phyloP scores from a whole-genome alignment of 2,888 invertebrate species.

The Tetranychus piercei region DNA sequence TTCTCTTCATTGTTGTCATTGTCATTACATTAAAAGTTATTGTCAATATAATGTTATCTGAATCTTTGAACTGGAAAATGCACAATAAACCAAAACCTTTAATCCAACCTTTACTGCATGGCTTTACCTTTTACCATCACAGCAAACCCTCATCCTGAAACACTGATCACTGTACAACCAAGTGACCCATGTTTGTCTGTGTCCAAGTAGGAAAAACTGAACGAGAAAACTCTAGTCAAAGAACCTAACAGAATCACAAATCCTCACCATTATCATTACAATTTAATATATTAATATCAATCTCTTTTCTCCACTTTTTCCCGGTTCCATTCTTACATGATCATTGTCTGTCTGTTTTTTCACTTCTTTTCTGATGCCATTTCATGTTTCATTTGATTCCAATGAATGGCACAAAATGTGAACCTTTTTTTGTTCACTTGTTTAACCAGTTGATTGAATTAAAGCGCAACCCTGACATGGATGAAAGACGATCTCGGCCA shows the following conservation, averaged over 20 bases:
- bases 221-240: too few relatives aligned
- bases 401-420: neutral
- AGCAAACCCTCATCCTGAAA: too few relatives aligned
- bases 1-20: neutral
- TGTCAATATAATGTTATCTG: neutral
- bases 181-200: too few relatives aligned
- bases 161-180: too few relatives aligned
- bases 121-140: neutral
- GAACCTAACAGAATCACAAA: too few relatives aligned
- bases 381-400: neutral
- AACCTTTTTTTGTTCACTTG: constrained; percentile 7
- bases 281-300: neutral
- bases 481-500: constrained; percentile 63
- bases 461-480: constrained; percentile 62
- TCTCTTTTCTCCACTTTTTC: neutral
- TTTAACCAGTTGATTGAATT: constrained; percentile 61
- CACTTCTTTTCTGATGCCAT: constrained; percentile 1
- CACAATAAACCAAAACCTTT: neutral
- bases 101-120: neutral
- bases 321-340: neutral
- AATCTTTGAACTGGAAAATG: neutral
- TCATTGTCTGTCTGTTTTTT: neutral
- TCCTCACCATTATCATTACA: too few relatives aligned
- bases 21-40: neutral
- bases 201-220: too few relatives aligned